Evolutionary conservation across 35 echinoderm and acorn worm species (phyloP).

Genomic region (Eucidaris tribuloides): DNA sequence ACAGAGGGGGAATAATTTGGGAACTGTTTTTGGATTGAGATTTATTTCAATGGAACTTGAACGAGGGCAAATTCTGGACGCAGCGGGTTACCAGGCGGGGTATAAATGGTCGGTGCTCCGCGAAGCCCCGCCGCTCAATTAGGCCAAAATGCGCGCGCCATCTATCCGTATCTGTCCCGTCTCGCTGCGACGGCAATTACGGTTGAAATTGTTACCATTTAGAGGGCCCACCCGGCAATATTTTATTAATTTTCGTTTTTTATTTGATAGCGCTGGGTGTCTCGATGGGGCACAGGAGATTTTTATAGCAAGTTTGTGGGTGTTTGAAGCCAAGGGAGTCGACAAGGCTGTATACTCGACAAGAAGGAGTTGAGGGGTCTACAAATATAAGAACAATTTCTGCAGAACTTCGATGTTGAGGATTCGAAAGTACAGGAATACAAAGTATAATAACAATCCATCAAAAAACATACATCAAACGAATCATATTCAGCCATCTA

Average conservation of each 20-base stretch:
- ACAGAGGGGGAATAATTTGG: no score
- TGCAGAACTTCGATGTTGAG: no score
- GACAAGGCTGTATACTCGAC: no score
- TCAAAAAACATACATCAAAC: no score
- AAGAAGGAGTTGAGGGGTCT: no score
- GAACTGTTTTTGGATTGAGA: no score
- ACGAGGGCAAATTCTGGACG: neutral
- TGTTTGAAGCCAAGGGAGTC: no score
- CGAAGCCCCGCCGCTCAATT: constrained; percentile 26
- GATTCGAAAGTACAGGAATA: no score
- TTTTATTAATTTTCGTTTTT: constrained; percentile 27
- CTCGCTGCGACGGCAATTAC: constrained; percentile 15
- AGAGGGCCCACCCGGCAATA: constrained; percentile 24
- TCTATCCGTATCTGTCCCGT: neutral
- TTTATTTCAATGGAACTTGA: constrained; percentile 1
- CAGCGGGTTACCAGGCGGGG: neutral
- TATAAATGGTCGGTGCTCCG: constrained; percentile 4
- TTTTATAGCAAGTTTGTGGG: no score
- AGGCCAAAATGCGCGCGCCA: neutral
- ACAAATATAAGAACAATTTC: no score
- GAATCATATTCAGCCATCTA: no score
- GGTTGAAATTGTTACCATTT: constrained; percentile 41
- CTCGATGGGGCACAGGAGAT: neutral
- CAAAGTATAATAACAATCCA: no score
- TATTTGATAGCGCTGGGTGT: neutral